phyloP scores from a whole-genome alignment of 2,888 invertebrate genomes.

The Eristalis intricaria region DNA sequence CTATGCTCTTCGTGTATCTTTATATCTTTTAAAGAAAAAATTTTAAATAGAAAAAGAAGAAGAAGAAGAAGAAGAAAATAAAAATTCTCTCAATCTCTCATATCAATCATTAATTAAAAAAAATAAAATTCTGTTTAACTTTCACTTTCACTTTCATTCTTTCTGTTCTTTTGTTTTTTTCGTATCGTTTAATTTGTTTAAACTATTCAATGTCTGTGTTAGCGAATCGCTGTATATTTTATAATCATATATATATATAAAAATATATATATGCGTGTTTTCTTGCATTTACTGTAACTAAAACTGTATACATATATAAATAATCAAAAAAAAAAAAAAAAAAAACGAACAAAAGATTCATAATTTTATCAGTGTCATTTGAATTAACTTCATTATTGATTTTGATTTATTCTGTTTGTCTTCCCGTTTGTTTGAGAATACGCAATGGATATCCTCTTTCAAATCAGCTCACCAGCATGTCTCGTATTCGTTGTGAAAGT shows the following conservation, averaged over 20 bases:
- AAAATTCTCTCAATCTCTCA: not conserved
- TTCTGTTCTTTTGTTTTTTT: not conserved
- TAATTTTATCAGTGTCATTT: conserved; percentile 10
- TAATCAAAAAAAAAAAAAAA: conserved; percentile 2
- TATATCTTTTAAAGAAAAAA: not conserved
- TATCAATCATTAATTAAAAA: not conserved
- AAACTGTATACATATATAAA: not conserved
- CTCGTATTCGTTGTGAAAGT: conserved; percentile 31
- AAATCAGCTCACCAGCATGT: conserved; percentile 43
- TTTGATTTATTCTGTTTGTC: not conserved
- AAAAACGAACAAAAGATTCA: not conserved
- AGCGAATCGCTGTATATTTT: conserved; percentile 52
- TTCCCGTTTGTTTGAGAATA: not conserved
- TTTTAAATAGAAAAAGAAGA: too few relatives aligned
- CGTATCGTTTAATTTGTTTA: not conserved
- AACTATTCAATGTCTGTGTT: conserved; percentile 33
- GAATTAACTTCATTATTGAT: not conserved
- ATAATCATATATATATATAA: not conserved
- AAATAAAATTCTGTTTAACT: not conserved
- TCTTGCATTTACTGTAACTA: conserved; percentile 46
- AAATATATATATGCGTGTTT: conserved; percentile 27
- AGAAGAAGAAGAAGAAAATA: not conserved
- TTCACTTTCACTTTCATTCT: conserved; percentile 1
- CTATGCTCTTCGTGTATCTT: not conserved
- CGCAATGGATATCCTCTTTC: not conserved